Evolutionary conservation across 1,140 invertebrate species (phyloP), one percentile per base, ranked within the genome.

Genomic region (Phocides pigmalion): DNA sequence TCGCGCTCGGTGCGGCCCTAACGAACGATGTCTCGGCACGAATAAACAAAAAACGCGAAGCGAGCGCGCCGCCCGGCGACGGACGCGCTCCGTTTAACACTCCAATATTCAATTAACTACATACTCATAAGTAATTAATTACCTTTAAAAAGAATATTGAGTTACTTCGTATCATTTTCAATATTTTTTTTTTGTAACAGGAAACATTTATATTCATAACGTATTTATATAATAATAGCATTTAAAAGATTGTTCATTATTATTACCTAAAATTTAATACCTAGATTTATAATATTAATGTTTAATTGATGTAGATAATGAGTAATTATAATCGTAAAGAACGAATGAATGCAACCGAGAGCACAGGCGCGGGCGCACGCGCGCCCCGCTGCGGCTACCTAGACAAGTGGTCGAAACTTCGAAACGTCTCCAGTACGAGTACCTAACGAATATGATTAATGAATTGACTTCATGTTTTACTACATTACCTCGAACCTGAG

Each of bases 121-220:
- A 76, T 89, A 89, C 80, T 87, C 89, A 89, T 85, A 91, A 90
- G 87, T 90, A 88, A 91, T 91, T 88, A 88, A 90, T 90, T 89
- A 90, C 86, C 78, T 79, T 91, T 88, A 89, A 90, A 91, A 90
- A 91, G 87, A 91, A 90, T 90, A 90, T 89, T 87, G 87, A 90
- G 90, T 91, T 87, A 89, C 79, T 86, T 90, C 87, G 89, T 91
- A 91, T 89, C 82, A 90, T 92, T 92, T 91, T 92, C 87, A 92
- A 92, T 92, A 92, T 92, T 90, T 83, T 84, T n/a, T 76, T 82
- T 90, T 90, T 92, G 88, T 92, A 92, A 92, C 91, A 92, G 90
- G 90, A 92, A 92, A 92, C 91, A 92, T 92, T 92, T 91, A 92
- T 92, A 92, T 92, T 90, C 83, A 91, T 91, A 92, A 92, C 90